Conservation (phyloP, 64 coral and sea anemone genomes). For the Acropora yongei region DNA sequence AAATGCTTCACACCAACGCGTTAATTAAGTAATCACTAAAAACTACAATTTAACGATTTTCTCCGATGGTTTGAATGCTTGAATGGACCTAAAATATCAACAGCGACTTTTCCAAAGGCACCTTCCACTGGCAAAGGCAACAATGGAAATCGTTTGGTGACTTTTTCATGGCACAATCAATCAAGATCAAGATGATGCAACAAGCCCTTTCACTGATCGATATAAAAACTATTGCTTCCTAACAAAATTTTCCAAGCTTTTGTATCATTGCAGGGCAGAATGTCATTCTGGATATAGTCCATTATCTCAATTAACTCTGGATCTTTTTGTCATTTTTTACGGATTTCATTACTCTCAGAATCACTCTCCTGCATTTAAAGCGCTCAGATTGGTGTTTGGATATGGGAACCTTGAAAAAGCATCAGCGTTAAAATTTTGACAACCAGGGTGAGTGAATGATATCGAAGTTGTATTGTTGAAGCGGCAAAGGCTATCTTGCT, state of each 20-base stretch:
- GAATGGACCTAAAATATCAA: constrained; percentile 1
- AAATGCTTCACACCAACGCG: constrained; percentile 19
- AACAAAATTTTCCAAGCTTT: too few species aligned
- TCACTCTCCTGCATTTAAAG: too few species aligned
- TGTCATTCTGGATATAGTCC: too few species aligned
- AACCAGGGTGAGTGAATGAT: constrained; percentile 51
- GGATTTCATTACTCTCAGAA: too few species aligned
- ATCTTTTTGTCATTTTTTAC: too few species aligned
- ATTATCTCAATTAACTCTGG: too few species aligned
- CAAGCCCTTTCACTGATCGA: too few species aligned
- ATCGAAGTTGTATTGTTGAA: constrained; percentile 63
- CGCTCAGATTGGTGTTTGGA: too few species aligned
- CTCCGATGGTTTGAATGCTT: background rate
- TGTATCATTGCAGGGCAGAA: too few species aligned
- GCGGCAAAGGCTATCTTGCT: constrained; percentile 37
- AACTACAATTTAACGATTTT: constrained; percentile 6
- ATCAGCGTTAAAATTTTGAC: constrained; percentile 59
- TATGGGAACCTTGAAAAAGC: constrained; percentile 15
- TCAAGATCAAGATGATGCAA: too few species aligned
- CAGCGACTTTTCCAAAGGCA: background rate
- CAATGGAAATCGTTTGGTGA: background rate
- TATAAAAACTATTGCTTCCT: too few species aligned
- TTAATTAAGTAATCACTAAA: constrained; percentile 13
- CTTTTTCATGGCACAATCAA: constrained; percentile 12
- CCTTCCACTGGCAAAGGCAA: background rate